Conservation (phyloP, 2,888 invertebrate genomes). For the Halictus ligatus region DNA sequence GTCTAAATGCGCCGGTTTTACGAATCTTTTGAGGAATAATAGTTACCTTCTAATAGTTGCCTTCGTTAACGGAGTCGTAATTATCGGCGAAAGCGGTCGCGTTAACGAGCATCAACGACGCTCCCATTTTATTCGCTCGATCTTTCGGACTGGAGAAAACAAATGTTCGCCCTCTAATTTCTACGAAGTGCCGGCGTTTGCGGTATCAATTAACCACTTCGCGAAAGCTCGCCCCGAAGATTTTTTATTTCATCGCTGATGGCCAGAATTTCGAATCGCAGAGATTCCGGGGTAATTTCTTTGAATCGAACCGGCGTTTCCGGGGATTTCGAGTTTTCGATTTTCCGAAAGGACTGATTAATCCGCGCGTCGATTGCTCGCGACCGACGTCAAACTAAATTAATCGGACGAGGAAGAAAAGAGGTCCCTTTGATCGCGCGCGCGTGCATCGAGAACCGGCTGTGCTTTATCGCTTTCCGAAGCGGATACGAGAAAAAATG, state of each 20-base stretch:
- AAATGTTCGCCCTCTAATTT: neutral
- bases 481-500: neutral
- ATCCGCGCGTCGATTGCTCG: neutral
- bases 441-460: neutral
- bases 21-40: neutral
- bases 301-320: too few relatives aligned
- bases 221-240: too few relatives aligned
- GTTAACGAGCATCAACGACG: conserved; percentile 3
- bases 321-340: neutral
- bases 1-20: neutral
- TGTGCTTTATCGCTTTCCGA: neutral
- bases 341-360: too few relatives aligned
- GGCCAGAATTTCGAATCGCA: neutral
- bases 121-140: neutral
- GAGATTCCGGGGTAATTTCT: too few relatives aligned
- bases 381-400: neutral
- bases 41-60: neutral
- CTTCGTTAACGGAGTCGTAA: neutral
- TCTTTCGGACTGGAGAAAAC: neutral
- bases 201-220: neutral
- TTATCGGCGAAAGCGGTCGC: neutral
- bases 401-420: neutral
- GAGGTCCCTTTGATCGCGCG: neutral
- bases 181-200: neutral
- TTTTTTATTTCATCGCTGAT: neutral